Conservation (phyloP, 1,140 invertebrate species). For the Caerostris extrusa region DNA sequence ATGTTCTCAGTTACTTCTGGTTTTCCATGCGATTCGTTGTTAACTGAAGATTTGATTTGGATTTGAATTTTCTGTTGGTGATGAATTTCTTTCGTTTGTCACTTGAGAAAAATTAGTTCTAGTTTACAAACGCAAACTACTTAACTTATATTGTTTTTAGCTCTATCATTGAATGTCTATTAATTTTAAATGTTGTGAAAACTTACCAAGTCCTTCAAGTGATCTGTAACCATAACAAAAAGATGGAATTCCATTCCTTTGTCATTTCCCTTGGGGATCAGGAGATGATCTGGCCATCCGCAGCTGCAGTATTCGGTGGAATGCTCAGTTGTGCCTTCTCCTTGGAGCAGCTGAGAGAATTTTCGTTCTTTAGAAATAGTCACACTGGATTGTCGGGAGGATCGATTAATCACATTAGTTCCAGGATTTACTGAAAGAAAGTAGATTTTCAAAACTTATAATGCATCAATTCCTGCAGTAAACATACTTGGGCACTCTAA, state of each 20-base stretch:
- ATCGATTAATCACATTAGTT: slow-evolving; percentile 49
- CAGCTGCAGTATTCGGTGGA: slow-evolving; percentile 82
- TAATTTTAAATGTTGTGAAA: neutral
- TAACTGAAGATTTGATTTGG: too few relatives aligned
- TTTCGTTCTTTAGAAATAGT: slow-evolving; percentile 68
- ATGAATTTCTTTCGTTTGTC: too few relatives aligned
- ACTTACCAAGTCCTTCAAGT: slow-evolving; percentile 80
- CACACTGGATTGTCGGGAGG: slow-evolving; percentile 72
- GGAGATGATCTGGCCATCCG: slow-evolving; percentile 85
- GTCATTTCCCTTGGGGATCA: slow-evolving; percentile 86
- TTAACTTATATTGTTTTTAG: too few relatives aligned
- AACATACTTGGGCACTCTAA: too few relatives aligned
- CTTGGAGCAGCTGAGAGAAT: slow-evolving; percentile 81
- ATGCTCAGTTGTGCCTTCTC: slow-evolving; percentile 70
- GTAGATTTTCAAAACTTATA: neutral
- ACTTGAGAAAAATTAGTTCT: too few relatives aligned
- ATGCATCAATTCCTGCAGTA: too few relatives aligned
- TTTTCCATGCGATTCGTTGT: too few relatives aligned
- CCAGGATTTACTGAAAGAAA: slow-evolving; percentile 79
- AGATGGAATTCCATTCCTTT: slow-evolving; percentile 86
- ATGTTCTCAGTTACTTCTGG: too few relatives aligned
- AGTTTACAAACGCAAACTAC: too few relatives aligned
- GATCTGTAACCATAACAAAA: slow-evolving; percentile 85
- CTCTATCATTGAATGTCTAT: too few relatives aligned
- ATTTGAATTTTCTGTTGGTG: too few relatives aligned